phyloP scores from a whole-genome alignment of 1,140 invertebrate genomes.

The Aphaenogaster floridana region DNA sequence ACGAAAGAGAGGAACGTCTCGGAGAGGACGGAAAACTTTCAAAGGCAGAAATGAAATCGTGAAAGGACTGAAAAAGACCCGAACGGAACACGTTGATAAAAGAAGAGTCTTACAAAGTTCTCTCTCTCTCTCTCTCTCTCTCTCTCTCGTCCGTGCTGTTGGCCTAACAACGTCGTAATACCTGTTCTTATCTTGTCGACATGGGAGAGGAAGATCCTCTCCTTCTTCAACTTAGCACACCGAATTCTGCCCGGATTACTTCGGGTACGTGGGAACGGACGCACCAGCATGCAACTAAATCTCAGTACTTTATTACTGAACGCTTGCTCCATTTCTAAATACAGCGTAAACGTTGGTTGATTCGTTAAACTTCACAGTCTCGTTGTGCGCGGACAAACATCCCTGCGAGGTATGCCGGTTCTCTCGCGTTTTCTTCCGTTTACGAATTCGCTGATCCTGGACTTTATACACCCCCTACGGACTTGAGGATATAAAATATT shows the following conservation, averaged over 20 bases:
- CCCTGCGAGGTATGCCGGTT: not conserved
- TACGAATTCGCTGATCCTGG: not conserved
- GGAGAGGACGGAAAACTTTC: slow-evolving; percentile 2
- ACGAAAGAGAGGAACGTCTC: not conserved
- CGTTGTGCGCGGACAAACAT: not conserved
- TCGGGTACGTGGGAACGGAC: slow-evolving; percentile 12
- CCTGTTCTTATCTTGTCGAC: slow-evolving; percentile 31
- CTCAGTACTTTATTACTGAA: slow-evolving; percentile 35
- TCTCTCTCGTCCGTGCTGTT: not conserved
- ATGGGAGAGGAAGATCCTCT: slow-evolving; percentile 14
- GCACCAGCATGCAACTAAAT: slow-evolving; percentile 30
- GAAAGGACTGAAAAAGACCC: slow-evolving; percentile 11
- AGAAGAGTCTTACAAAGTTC: slow-evolving; percentile 34
- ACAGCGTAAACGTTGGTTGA: slow-evolving; percentile 4
- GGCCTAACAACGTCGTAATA: slow-evolving; percentile 47
- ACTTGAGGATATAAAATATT: not conserved
- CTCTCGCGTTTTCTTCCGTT: not conserved
- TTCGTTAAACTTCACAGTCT: slow-evolving; percentile 11
- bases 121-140: not conserved
- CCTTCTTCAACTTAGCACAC: slow-evolving; percentile 17
- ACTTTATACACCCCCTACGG: not conserved
- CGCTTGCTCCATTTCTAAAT: slow-evolving; percentile 30
- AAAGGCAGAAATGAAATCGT: not conserved
- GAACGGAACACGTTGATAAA: slow-evolving; percentile 35
- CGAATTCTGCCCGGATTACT: slow-evolving; percentile 49